Evolutionary conservation across 2,888 invertebrate species (phyloP).

Genomic region (Phyllotreta striolata): DNA sequence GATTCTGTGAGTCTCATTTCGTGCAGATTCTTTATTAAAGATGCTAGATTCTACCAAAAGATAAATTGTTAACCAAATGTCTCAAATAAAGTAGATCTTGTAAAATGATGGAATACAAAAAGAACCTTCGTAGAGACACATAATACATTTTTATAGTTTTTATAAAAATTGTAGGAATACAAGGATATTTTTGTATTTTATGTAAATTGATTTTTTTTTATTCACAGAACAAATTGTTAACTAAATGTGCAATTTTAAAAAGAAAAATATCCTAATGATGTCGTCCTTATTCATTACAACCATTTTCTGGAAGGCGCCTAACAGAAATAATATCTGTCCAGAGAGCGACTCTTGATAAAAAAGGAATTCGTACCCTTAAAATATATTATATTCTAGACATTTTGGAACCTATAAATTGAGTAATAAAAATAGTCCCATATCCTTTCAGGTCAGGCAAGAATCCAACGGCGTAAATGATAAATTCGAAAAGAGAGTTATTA

Average conservation of each 20-base stretch:
- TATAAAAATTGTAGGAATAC: too few species aligned
- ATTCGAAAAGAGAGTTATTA: conserved; percentile 12
- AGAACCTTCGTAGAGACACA: too few species aligned
- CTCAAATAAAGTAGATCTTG: too few species aligned
- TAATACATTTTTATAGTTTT: too few species aligned
- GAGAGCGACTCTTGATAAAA: conserved; percentile 1
- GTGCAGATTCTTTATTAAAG: conserved; percentile 8
- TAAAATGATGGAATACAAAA: too few species aligned
- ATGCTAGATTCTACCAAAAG: conserved; percentile 6
- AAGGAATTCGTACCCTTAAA: conserved; percentile 10
- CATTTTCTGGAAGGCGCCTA: background rate
- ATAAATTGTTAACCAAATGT: conserved; percentile 6
- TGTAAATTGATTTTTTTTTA: too few species aligned
- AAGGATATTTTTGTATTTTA: too few species aligned
- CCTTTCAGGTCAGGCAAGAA: conserved; percentile 3
- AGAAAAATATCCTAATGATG: too few species aligned
- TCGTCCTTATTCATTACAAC: background rate
- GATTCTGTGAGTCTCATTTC: conserved; percentile 7
- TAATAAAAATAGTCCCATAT: conserved; percentile 19
- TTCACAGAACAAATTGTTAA: too few species aligned
- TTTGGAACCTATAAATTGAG: conserved; percentile 19
- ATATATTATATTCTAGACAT: conserved; percentile 17
- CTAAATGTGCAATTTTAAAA: too few species aligned
- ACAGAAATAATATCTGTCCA: background rate
- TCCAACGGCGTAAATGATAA: conserved; percentile 13